Evolutionary conservation across 2,888 invertebrate genomes (phyloP).

Genomic region (Melanophora roralis): DNA sequence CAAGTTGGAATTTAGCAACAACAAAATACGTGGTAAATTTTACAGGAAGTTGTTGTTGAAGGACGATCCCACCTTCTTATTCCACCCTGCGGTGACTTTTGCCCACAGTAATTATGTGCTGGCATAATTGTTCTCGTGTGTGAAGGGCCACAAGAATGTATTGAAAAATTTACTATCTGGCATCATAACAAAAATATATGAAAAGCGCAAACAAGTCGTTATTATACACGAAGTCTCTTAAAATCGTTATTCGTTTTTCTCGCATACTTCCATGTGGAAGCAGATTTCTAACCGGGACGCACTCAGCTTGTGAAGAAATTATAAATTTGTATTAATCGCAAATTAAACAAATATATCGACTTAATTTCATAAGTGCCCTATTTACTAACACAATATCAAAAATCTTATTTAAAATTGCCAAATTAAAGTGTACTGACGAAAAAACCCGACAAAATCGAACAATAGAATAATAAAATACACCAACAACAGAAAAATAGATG

Average conservation of each 20-base stretch:
- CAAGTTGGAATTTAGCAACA: no score
- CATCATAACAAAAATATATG: not conserved
- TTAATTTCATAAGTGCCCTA: conserved; percentile 12
- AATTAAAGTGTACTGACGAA: conserved; percentile 5
- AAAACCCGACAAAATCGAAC: conserved; percentile 36
- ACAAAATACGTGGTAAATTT: no score
- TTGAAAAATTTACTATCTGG: not conserved
- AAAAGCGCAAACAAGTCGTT: conserved; percentile 30
- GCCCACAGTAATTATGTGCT: no score
- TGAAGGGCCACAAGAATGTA: no score
- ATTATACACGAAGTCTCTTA: conserved; percentile 30
- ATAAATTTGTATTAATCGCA: conserved; percentile 9
- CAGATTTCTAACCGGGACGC: conserved; percentile 67
- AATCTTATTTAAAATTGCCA: conserved; percentile 26
- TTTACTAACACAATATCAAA: not conserved
- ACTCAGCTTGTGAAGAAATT: conserved; percentile 46
- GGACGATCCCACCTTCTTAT: no score
- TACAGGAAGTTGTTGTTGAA: no score
- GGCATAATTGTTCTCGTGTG: no score
- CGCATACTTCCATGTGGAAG: conserved; percentile 70
- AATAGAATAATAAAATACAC: conserved; percentile 18
- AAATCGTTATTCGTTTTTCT: conserved; percentile 61
- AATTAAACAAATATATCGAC: conserved; percentile 17
- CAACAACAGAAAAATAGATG: conserved; percentile 25
- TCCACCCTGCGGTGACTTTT: no score